Evolutionary conservation across 2,797 vertebrate species (phyloP).

Genomic region (Bucorvus abyssinicus): DNA sequence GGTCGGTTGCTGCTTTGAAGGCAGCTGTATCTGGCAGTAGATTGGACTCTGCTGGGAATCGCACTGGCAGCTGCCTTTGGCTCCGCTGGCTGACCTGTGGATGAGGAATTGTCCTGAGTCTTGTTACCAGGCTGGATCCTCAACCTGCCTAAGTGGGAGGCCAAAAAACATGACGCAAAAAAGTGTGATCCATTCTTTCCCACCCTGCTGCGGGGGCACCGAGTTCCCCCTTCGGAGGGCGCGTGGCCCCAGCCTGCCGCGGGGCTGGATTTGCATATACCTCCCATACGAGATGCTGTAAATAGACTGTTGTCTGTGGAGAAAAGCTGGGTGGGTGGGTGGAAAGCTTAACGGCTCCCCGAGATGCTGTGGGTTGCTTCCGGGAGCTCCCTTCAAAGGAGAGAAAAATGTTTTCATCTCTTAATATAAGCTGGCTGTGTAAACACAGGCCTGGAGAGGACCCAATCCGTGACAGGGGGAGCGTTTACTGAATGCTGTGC

Average conservation of each 20-base stretch:
- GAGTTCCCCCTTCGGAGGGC: background rate
- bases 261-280: background rate
- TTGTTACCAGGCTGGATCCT: background rate
- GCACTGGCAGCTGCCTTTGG: background rate
- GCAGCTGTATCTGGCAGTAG: background rate
- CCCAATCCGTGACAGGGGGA: conserved; percentile 11
- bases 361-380: conserved; percentile 23
- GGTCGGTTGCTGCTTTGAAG: background rate
- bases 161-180: background rate
- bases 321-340: background rate
- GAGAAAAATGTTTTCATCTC: conserved; percentile 43
- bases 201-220: accelerated
- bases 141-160: background rate
- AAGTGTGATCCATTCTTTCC: background rate
- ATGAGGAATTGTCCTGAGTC: background rate
- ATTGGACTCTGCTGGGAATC: background rate
- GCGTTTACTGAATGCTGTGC: background rate
- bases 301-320: background rate
- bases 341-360: background rate
- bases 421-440: background rate
- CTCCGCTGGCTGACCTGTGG: background rate
- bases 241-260: background rate
- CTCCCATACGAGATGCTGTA: background rate
- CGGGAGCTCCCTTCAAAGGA: conserved; percentile 42
- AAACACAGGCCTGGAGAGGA: conserved; percentile 10